Conservation (phyloP, 2,888 invertebrate genomes). For the Palloptera scutellata region DNA sequence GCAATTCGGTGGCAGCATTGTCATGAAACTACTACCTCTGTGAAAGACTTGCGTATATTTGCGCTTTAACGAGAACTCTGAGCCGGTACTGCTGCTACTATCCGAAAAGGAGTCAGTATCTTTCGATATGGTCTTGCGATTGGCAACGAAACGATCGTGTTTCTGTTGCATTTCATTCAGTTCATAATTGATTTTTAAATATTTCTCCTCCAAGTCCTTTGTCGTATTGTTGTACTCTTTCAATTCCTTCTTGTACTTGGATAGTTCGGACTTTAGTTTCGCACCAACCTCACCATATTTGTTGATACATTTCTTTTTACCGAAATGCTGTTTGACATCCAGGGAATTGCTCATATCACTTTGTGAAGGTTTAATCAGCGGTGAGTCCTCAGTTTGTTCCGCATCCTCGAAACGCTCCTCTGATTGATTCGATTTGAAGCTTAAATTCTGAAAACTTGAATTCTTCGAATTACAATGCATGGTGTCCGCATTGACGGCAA, state of each 20-base stretch:
- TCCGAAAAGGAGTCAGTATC: slow-evolving; percentile 36
- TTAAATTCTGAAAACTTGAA: slow-evolving; percentile 31
- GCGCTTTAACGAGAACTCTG: slow-evolving; percentile 44
- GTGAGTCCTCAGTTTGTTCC: slow-evolving; percentile 25
- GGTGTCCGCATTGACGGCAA: slow-evolving; percentile 23
- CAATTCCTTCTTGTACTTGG: slow-evolving; percentile 54
- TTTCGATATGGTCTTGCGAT: slow-evolving; percentile 31
- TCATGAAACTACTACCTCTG: slow-evolving; percentile 47
- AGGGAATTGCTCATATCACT: slow-evolving; percentile 18
- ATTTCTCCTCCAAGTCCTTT: slow-evolving; percentile 54
- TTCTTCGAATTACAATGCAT: slow-evolving; percentile 28
- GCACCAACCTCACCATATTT: slow-evolving; percentile 27
- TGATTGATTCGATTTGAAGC: slow-evolving; percentile 15
- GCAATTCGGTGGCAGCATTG: slow-evolving; percentile 38
- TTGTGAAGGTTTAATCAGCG: slow-evolving; percentile 13
- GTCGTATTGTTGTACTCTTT: slow-evolving; percentile 54
- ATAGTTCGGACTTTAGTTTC: slow-evolving; percentile 48
- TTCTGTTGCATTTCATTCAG: slow-evolving; percentile 56
- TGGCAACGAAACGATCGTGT: slow-evolving; percentile 48
- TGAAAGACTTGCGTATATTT: slow-evolving; percentile 46
- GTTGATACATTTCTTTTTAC: slow-evolving; percentile 20
- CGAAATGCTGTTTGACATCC: slow-evolving; percentile 23
- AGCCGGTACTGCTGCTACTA: slow-evolving; percentile 40
- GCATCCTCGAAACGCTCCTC: slow-evolving; percentile 28
- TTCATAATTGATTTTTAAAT: slow-evolving; percentile 55